Base-by-base conservation (phyloP, 2,113 vertebrate species). In the Pelusios castaneus region DNA sequence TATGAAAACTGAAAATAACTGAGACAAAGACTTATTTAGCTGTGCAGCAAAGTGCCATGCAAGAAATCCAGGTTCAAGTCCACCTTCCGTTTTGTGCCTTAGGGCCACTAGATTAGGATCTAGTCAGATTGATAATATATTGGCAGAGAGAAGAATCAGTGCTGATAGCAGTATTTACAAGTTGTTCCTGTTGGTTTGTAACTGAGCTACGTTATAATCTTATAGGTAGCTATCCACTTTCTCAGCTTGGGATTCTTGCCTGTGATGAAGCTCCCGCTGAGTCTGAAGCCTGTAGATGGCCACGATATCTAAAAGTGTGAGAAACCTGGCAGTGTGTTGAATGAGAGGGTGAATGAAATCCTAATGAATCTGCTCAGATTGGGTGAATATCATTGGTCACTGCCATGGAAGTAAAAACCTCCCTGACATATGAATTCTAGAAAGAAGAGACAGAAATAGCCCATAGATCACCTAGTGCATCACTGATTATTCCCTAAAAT, bases 381-480 rank as follows among this genome's bases (percentile, higher is more conserved):
- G 17, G 58, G 14, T 13, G 2, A 29, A 24, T 14, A 11, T 63
- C 14, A 19, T n/a, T 34, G 16, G 60, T 17, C 60, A 17, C 17
- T 21, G 60, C 19, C 60, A 21, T 67, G 10, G 58, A 63, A 56
- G 19, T 49, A 24, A 67, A 84, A 70, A 38, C 1, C 0, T 67
- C 34, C 60, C 60, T 67, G 34, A 67, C 8, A 17, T 67, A 67
- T n/a, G 34, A 34, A 67, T 67, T 67, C 60, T 67, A n/a, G 60
- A 67, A 67, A 67, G 17, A 19, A n/a, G 60, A 67, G 34, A n/a
- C 34, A 67, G 24, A 25, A 43, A 75, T 41, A 75, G 43, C 21
- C 11, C 25, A 75, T 43, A 88, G 11, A 45, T 89, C 34, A 45
- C 73, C 0, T 0, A 11, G 87, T 85, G 2, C 1, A 1, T 63